Evolutionary conservation across 2,888 invertebrate species (phyloP).

Genomic region (Tanytarsus gracilentus): DNA sequence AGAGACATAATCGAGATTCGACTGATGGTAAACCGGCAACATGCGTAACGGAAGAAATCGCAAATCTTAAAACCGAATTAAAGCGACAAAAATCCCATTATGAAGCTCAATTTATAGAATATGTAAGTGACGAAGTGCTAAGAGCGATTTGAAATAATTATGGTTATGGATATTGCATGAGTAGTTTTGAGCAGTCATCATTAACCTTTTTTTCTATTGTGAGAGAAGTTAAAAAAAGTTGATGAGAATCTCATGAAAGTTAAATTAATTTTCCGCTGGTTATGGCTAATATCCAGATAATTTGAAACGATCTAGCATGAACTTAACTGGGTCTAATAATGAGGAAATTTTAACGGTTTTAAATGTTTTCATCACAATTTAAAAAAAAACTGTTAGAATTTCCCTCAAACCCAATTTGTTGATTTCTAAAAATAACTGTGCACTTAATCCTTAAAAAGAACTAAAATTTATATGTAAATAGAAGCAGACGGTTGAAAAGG

Average conservation of each 20-base stretch:
- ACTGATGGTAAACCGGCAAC: slow-evolving; percentile 35
- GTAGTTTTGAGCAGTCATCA: no score
- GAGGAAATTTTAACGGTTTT: no score
- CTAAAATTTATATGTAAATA: slow-evolving; percentile 32
- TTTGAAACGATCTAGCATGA: no score
- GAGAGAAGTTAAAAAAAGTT: no score
- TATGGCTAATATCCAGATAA: no score
- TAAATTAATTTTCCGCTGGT: no score
- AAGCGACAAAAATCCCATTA: slow-evolving; percentile 39
- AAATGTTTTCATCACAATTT: no score
- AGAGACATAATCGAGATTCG: slow-evolving; percentile 35
- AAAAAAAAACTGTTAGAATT: no score
- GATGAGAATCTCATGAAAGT: no score
- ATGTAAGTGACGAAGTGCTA: slow-evolving; percentile 36
- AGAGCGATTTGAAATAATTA: background rate
- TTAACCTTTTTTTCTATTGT: no score
- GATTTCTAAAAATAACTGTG: background rate
- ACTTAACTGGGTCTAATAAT: no score
- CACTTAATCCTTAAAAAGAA: background rate
- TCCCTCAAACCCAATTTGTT: no score
- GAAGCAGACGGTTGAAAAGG: slow-evolving; percentile 48
- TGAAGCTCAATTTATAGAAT: slow-evolving; percentile 42
- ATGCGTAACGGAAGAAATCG: slow-evolving; percentile 30
- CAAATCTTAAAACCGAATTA: slow-evolving; percentile 36
- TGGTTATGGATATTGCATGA: background rate